A percentile compares a stretch with the other conserved stretches of the same genome.
Evolutionary conservation across 2,113 vertebrate genomes (phyloP).

Genomic region (Probosciger aterrimus): DNA sequence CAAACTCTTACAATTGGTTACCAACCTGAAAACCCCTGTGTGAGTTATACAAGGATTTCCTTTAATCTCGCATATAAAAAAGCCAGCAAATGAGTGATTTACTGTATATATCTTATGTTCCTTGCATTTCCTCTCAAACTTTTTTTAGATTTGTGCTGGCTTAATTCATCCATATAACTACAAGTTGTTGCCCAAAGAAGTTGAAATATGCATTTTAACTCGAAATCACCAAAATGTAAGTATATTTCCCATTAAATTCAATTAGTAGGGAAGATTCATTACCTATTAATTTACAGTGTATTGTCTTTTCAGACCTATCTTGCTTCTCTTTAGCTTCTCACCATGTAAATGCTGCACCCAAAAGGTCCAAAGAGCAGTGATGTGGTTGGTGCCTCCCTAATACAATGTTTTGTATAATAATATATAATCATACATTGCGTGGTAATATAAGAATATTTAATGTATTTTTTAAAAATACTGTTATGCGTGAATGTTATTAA

Average conservation of each 20-base stretch:
- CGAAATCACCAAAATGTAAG: slow-evolving; percentile 68
- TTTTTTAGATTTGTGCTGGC: slow-evolving; percentile 78
- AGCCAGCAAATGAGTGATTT: neutral
- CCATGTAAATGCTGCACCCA: neutral
- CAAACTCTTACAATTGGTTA: slow-evolving; percentile 82
- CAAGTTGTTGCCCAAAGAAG: slow-evolving; percentile 72
- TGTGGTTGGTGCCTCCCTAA: neutral
- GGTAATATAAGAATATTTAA: neutral
- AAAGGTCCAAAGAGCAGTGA: neutral
- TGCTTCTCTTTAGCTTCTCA: neutral
- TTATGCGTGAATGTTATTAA: neutral
- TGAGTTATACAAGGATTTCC: slow-evolving; percentile 65
- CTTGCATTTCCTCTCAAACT: neutral
- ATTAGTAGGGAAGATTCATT: neutral
- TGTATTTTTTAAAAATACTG: neutral
- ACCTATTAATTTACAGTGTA: neutral
- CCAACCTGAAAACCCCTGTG: slow-evolving; percentile 73
- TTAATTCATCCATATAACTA: slow-evolving; percentile 78
- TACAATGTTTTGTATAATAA: neutral
- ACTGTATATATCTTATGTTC: neutral
- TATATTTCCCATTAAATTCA: neutral
- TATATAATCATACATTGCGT: neutral
- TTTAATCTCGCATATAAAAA: neutral
- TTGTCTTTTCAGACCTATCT: neutral
- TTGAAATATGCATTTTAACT: slow-evolving; percentile 77